Base-by-base conservation (phyloP, 1,140 invertebrate species). In the Pseudomyrmex dendroicus region DNA sequence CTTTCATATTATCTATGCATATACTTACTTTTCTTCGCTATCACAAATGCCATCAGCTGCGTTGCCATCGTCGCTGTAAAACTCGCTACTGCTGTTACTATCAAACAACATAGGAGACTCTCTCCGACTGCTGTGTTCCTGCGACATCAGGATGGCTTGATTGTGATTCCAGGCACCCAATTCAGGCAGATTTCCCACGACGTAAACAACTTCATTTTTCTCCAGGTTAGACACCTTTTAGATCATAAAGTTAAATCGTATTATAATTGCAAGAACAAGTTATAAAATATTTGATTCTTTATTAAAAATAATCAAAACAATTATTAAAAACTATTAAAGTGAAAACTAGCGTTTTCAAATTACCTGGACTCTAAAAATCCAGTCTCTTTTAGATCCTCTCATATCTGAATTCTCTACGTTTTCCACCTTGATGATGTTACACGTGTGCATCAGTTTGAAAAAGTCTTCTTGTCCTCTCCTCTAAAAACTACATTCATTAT, bases 141-240 rank as follows among this genome's bases (percentile, higher is more conserved):
- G 91, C 9, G 91, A 85, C 17, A 94, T 66, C 56, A 92, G 93
- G 50, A 94, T 87, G 12, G 94, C 93, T 76, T 94, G 93, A 48
- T 93, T 93, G 67, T 94, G 94, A 85, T 94, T 94, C 94, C 94
- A 94, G 35, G 93, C 90, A 70, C 94, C 93, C 52, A 94, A 84
- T 76, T 94, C 93, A 15, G 94, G 92, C 17, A 94, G 68, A 83
- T 94, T 94, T 22, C 94, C 94, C 9, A 94, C 94, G 3, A 94
- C 93, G 63, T 93, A 94, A 5, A 94, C 89, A 52, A 90, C 87
- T 77, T 94, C 94, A 84, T 92, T 94, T 83, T 94, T 94, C 20
- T 92, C 93, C 20, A 94, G 56, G 20, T 91, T 89, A 46, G 90
- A 74, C 2, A 94, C 93, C 94, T 94, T 78, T 35, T 35, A 35